These are phyloP conservation scores for Lethenteron camtschaticum DNA, from an alignment of 2,113 vertebrate species.

Conservation along the genomic window DNA sequence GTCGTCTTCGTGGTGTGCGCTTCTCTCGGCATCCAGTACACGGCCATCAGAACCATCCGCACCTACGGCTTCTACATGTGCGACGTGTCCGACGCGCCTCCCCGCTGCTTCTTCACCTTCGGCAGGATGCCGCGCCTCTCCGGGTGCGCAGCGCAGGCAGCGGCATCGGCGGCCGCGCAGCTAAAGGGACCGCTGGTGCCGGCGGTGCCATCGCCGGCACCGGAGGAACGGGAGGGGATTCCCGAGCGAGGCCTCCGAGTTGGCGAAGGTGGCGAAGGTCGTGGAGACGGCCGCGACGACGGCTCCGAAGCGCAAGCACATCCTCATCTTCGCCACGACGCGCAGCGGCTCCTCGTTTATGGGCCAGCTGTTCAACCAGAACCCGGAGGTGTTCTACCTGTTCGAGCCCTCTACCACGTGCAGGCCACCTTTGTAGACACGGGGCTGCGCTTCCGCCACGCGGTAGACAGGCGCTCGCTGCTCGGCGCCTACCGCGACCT, in stretches of 20 bases:
- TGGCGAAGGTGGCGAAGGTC: background rate
- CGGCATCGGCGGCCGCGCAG: background rate
- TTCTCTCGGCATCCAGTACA: conserved; percentile 93
- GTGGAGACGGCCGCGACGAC: conserved; percentile 17
- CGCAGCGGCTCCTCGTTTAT: conserved; percentile 82
- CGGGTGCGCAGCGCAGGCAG: background rate
- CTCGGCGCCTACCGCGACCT: conserved; percentile 73
- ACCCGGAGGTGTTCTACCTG: conserved; percentile 83
- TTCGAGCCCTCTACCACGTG: conserved; percentile 94
- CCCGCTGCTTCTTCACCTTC: background rate
- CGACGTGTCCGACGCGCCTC: conserved; percentile 29
- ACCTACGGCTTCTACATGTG: conserved; percentile 80
- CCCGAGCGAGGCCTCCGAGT: background rate
- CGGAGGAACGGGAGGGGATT: background rate
- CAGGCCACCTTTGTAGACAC: conserved; percentile 65
- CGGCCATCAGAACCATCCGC: conserved; percentile 79
- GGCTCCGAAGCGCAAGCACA: conserved; percentile 43
- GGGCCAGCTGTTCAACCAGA: conserved; percentile 88
- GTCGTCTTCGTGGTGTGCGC: conserved; percentile 86
- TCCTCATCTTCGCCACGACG: conserved; percentile 76
- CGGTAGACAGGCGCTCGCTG: conserved; percentile 48
- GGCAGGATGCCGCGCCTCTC: background rate
- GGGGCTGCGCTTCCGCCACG: conserved; percentile 18
- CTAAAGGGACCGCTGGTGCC: background rate
- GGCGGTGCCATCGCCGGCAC: no score